phyloP scores from a whole-genome alignment of 2,113 vertebrate species.

The Vidua chalybeata region DNA sequence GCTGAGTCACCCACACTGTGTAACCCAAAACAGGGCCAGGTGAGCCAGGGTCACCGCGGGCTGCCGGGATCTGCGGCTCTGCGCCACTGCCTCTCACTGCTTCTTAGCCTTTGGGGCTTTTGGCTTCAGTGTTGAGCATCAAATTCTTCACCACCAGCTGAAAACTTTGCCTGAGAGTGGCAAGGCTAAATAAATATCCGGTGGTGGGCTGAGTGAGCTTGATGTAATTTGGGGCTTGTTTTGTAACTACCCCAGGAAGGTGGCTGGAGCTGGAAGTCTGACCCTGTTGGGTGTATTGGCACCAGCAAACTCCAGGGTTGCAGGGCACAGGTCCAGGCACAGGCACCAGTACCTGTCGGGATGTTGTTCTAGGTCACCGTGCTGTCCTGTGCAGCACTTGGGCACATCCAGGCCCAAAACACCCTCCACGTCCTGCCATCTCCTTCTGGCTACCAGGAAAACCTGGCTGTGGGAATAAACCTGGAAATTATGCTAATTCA shows the following conservation, averaged over 20 bases:
- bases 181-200: neutral
- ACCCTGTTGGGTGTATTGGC: fast-evolving
- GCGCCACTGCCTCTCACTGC: fast-evolving
- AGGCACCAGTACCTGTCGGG: fast-evolving
- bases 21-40: neutral
- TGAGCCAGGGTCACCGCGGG: neutral
- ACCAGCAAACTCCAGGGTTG: neutral
- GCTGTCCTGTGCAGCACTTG: neutral
- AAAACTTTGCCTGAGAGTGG: neutral
- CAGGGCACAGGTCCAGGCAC: neutral
- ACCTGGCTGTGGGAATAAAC: neutral
- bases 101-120: neutral
- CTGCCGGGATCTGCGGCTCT: fast-evolving
- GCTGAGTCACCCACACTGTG: neutral
- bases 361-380: fast-evolving
- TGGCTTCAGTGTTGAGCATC: neutral
- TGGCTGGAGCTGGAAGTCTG: neutral
- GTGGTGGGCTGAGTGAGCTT: neutral
- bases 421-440: fast-evolving
- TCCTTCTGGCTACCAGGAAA: neutral
- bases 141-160: neutral
- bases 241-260: neutral
- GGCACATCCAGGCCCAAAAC: neutral
- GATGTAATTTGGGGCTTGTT: neutral
- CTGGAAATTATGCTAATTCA: neutral